phyloP scores from a whole-genome alignment of 2,797 vertebrate species.

The Sebastes diploproa region DNA sequence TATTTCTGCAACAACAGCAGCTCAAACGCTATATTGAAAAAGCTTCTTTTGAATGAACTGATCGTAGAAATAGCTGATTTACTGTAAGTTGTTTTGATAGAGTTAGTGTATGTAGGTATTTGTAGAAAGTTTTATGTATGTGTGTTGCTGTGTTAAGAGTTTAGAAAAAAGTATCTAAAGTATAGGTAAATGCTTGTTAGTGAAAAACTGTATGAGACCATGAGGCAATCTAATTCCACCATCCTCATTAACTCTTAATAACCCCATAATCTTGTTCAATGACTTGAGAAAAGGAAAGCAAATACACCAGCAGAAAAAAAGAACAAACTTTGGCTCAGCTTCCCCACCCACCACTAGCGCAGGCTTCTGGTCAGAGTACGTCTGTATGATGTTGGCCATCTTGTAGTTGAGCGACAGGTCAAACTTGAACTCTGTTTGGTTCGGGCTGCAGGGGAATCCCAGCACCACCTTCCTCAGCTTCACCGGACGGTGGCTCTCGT shows the following conservation, averaged over 20 bases:
- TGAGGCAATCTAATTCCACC: rapidly evolving
- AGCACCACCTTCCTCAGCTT: slow-evolving; percentile 95
- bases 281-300: not conserved
- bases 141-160: not conserved
- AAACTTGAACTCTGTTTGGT: slow-evolving; percentile 96
- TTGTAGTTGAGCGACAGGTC: slow-evolving; percentile 97
- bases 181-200: not conserved
- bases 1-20: too few relatives aligned
- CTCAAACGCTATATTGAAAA: too few relatives aligned
- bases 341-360: slow-evolving; percentile 88
- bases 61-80: too few relatives aligned
- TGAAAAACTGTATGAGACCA: rapidly evolving
- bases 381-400: slow-evolving; percentile 92
- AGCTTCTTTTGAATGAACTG: too few relatives aligned
- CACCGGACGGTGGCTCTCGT: slow-evolving; percentile 94
- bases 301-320: not conserved
- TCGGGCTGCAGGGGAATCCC: slow-evolving; percentile 90
- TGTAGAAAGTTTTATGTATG: not conserved
- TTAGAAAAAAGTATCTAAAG: not conserved
- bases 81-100: not conserved
- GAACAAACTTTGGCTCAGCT: not conserved
- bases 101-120: not conserved
- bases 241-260: not conserved
- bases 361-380: slow-evolving; percentile 94
- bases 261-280: not conserved